Evolutionary conservation across 2,797 vertebrate genomes (phyloP).

Genomic region (Meda fulgida): DNA sequence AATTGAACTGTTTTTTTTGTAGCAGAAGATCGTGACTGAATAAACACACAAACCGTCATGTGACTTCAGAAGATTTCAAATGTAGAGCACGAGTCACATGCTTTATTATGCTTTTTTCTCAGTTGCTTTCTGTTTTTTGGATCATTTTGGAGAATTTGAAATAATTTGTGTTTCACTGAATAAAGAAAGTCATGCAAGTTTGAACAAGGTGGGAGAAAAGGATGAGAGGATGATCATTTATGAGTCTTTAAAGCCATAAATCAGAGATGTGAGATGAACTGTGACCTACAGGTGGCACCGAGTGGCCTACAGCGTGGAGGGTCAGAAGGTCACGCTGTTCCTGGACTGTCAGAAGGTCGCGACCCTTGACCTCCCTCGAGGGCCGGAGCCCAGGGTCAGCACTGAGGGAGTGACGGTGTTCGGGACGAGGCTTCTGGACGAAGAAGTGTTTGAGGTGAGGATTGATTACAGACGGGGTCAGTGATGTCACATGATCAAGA

Average conservation of each 20-base stretch:
- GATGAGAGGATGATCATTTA: background rate
- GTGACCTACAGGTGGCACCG: constrained; percentile 88
- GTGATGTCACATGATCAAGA: background rate
- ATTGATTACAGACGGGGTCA: background rate
- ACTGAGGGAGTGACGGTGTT: constrained; percentile 94
- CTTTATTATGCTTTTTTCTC: too few species aligned
- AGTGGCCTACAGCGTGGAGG: constrained; percentile 91
- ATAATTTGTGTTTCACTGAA: background rate
- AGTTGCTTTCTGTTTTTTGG: background rate
- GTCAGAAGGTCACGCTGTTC: constrained; percentile 88
- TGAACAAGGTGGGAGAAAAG: background rate
- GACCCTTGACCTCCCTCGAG: constrained; percentile 86
- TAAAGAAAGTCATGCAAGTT: background rate
- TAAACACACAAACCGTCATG: too few species aligned
- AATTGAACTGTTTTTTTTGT: background rate
- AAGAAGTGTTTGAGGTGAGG: constrained; percentile 92
- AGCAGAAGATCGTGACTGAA: background rate
- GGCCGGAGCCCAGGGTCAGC: constrained; percentile 84
- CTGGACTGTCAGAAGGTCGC: constrained; percentile 90
- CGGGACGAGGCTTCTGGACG: constrained; percentile 92
- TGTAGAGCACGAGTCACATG: too few species aligned
- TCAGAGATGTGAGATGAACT: background rate
- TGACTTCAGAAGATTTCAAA: background rate
- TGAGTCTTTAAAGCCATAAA: background rate
- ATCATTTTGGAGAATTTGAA: too few species aligned